Evolutionary conservation across 2,797 vertebrate genomes (phyloP), one percentile per base, ranked within the genome.

Genomic region (Taeniopygia guttata): DNA sequence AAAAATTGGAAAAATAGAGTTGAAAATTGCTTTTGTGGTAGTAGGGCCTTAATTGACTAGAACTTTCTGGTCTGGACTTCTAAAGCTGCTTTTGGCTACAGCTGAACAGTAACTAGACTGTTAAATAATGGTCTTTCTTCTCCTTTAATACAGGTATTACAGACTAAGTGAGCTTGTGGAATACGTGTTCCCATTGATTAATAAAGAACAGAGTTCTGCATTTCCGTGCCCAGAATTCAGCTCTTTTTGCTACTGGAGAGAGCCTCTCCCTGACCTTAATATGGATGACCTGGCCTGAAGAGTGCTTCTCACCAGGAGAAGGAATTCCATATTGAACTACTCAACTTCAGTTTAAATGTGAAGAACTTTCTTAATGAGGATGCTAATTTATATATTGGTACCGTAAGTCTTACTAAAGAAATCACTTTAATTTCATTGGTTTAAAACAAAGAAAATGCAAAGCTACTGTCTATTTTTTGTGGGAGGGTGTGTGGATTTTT

Each of bases 151-250:
- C 52, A 99, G 99, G 94, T 99, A 99, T 94, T 98, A 98, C 94
- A 98, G 99, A 79, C 98, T 99, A 93, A 99, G 98, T 18, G 99
- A 99, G 96, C 98, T 99, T 43, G 99, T 99, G 93, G 99, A 99
- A 82, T 98, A 99, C 1, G 98, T 99, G 56, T 99, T 99, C 84
- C 99, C 99, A 11, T 32, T 99, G 77, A 97, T 99, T 46, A 98
- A 96, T 92, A 98, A 98, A 86, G 98, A 99, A 78, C 98, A 99
- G 96, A 99, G 76, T 90, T 99, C 98, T 36, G 98, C 98, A 79
- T 99, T 99, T 96, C 97, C 96, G 0, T 99, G 98, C 96, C 99
- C 99, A 1, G 99, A 99, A 96, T 99, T 98, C 97, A 99, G 99
- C 97, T 98, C 98, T 76, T 99, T 99, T 97, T 98, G 98, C 96